Evolutionary conservation across 2,797 vertebrate species (phyloP).

Genomic region (Enteromius trimaculatus): DNA sequence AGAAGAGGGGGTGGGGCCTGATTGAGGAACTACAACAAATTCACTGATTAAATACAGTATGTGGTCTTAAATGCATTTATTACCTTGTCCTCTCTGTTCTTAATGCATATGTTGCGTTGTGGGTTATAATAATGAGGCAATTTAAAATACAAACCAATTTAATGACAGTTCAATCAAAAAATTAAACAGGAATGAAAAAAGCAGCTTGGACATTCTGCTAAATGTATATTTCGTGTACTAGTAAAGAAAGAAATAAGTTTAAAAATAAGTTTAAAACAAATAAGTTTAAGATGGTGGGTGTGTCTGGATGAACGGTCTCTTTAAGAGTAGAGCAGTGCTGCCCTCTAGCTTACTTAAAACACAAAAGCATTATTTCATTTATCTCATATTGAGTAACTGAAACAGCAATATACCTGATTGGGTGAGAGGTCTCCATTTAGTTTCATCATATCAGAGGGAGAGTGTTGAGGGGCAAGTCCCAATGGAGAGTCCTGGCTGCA

Average conservation of each 20-base stretch:
- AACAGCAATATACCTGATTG: constrained; percentile 69
- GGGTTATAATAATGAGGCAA: not conserved
- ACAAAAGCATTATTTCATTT: not conserved
- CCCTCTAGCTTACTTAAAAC: constrained; percentile 15
- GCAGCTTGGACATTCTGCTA: not conserved
- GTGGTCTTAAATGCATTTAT: not conserved
- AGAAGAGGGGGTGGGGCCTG: constrained; percentile 69
- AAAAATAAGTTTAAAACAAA: not conserved
- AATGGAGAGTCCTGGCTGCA: constrained; percentile 93
- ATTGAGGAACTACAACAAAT: constrained; percentile 78
- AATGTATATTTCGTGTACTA: not conserved
- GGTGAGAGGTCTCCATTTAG: constrained; percentile 73
- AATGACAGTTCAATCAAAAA: not conserved
- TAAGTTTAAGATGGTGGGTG: not conserved
- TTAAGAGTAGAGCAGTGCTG: constrained; percentile 5
- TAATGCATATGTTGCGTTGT: not conserved
- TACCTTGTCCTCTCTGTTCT: constrained; percentile 1
- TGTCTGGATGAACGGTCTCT: not conserved
- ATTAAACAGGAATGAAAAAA: not conserved
- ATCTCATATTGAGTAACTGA: not conserved
- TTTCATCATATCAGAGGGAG: constrained; percentile 78
- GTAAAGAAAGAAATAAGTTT: not conserved
- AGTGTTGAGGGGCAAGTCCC: constrained; percentile 80
- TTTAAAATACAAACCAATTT: not conserved
- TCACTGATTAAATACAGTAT: constrained; percentile 24